These are phyloP conservation scores for Ganaspis brasiliensis DNA, from an alignment of 2,888 invertebrate genomes.

Conservation along the genomic window DNA sequence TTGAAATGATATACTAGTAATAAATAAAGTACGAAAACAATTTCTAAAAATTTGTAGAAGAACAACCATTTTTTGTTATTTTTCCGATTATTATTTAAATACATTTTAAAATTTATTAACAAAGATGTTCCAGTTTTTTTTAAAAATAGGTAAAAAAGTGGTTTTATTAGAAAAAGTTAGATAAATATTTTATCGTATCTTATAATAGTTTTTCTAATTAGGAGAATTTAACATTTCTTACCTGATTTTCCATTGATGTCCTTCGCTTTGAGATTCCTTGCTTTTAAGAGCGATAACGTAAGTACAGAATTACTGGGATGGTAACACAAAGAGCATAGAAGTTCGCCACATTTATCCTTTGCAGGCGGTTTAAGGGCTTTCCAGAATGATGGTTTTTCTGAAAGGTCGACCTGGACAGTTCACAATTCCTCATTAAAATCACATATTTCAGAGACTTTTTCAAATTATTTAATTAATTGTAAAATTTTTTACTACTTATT, in stretches of 20 bases:
- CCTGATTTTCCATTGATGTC: conserved; percentile 98
- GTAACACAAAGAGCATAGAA: conserved; percentile 95
- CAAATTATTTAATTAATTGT: too few species aligned
- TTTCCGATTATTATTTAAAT: too few species aligned
- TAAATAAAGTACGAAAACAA: too few species aligned
- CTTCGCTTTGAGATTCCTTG: conserved; percentile 96
- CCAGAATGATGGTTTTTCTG: conserved; percentile 97
- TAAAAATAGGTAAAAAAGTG: too few species aligned
- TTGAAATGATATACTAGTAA: too few species aligned
- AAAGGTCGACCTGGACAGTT: conserved; percentile 89
- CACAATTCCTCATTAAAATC: conserved; percentile 33
- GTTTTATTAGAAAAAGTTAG: too few species aligned
- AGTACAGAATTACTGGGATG: conserved; percentile 97
- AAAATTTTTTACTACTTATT: too few species aligned
- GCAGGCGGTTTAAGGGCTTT: conserved; percentile 95
- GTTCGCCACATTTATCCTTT: conserved; percentile 95
- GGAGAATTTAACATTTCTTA: conserved; percentile 78
- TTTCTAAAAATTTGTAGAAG: too few species aligned
- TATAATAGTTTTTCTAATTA: not conserved
- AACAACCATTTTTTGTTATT: too few species aligned
- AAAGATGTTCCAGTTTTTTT: too few species aligned
- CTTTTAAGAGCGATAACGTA: conserved; percentile 94
- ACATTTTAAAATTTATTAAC: too few species aligned
- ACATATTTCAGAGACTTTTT: not conserved
- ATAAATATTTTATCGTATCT: too few species aligned